Evolutionary conservation across 2,888 invertebrate species (phyloP), one percentile per base, ranked within the genome.

Genomic region (Lomographa bimaculata): DNA sequence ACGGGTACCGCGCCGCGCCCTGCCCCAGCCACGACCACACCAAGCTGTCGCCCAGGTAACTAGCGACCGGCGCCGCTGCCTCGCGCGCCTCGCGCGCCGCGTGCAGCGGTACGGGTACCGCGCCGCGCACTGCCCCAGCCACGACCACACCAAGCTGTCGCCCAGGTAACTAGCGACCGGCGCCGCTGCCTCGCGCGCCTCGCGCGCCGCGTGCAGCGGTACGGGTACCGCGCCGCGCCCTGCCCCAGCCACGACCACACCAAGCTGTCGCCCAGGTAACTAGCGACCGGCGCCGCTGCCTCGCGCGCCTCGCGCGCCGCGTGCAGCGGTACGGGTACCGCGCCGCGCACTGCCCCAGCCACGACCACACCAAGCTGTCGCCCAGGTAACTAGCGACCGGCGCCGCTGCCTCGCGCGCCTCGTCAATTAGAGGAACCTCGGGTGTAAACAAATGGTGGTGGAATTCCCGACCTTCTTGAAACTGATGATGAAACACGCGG

Each of bases 41-140:
- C 69, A 76, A 75, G 66, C 78, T 79, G 9, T 77, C 78, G 49
- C 71, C 71, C 57, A 64, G 71, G 73, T 71, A 48, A 23, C 18
- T n/a, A n/a, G n/a, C 55, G 97, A 97, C 54, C 98, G 98, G 89
- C 95, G 96, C 64, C 92, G 93, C 70, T 99, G 2, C 10, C 10
- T 1, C 56, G 26, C 9, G 14, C 49, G 91, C 92, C 42, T 96
- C 16, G 7, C 26, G 16, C 39, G 16, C 26, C 16, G 32, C 87
- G 96, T 98, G 77, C 96, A 97, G 90, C 96, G 96, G 79, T 94
- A 95, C 89, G 97, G 97, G 58, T 97, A 96, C 91, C 97, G 97
- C 90, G 96, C 97, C 95, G 96, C 91, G 36, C 97, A 64, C 95
- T 68, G 69, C 61, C 66, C 75, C 70, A 73, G 66, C 67, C 79